phyloP scores from a whole-genome alignment of 2,797 vertebrate genomes.

The Schizothorax lantsangensis region DNA sequence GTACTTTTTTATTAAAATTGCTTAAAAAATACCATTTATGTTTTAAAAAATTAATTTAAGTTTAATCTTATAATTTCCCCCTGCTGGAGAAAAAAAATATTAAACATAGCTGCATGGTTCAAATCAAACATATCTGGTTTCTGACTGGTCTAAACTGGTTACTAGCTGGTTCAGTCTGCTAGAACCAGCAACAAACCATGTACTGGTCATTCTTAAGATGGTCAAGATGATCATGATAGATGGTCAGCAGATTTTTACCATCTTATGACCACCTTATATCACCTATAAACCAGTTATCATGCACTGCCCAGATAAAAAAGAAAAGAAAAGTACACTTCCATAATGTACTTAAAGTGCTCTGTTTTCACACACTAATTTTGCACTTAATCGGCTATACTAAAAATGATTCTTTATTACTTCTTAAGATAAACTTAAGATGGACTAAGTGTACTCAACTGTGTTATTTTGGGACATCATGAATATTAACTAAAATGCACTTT shows the following conservation, averaged over 20 bases:
- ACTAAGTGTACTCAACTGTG: not conserved
- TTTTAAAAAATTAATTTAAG: not conserved
- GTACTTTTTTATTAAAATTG: not conserved
- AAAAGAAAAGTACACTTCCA: not conserved
- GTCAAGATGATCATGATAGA: not conserved
- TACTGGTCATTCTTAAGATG: not conserved
- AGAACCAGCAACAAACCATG: not conserved
- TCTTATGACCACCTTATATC: not conserved
- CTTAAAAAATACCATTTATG: not conserved
- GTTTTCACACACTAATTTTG: not conserved
- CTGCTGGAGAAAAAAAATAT: not conserved
- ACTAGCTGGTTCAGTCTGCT: not conserved
- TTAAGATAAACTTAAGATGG: not conserved
- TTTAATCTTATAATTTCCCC: not conserved
- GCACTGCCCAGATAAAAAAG: not conserved
- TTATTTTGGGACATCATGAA: not conserved
- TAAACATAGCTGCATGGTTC: not conserved
- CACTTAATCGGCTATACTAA: not conserved
- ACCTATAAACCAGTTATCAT: not conserved
- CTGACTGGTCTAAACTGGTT: not conserved
- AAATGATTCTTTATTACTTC: too few species aligned
- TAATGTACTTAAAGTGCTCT: not conserved
- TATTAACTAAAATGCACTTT: not conserved
- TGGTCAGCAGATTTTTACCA: not conserved
- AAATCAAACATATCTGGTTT: not conserved